phyloP scores from a whole-genome alignment of 2,113 vertebrate genomes.

The Talpa occidentalis region DNA sequence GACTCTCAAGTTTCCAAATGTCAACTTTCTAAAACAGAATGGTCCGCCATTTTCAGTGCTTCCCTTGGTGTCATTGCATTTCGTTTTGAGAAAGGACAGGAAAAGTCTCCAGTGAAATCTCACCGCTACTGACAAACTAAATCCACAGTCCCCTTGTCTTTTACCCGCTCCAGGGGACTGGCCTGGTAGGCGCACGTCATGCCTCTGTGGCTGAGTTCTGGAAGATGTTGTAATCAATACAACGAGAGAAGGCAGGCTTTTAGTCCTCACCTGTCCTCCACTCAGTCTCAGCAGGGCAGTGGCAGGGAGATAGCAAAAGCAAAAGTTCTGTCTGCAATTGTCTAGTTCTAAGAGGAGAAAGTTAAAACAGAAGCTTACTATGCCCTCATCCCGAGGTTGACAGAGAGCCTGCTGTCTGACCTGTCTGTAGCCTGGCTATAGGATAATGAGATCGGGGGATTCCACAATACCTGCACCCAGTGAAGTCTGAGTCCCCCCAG shows the following conservation, averaged over 20 bases:
- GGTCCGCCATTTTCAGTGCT: neutral
- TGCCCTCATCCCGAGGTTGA: neutral
- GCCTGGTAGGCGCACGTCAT: neutral
- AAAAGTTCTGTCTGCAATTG: neutral
- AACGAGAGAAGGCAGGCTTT: neutral
- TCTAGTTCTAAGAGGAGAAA: neutral
- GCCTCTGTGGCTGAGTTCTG: neutral
- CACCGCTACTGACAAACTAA: neutral
- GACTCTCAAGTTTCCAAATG: neutral
- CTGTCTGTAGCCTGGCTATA: neutral
- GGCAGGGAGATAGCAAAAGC: neutral
- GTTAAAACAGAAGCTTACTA: neutral
- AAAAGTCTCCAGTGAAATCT: neutral
- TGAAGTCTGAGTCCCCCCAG: neutral
- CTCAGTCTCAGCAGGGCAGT: neutral
- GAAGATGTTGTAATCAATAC: neutral
- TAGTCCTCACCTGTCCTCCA: rapidly evolving
- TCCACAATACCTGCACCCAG: neutral
- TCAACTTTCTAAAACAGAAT: neutral
- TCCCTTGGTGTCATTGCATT: neutral
- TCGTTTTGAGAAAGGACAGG: neutral
- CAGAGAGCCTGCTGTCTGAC: neutral
- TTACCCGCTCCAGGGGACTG: neutral
- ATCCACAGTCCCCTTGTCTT: neutral
- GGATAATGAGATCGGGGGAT: neutral